These are phyloP conservation scores for Gorsachius goisagi DNA, from an alignment of 2,113 vertebrate species.

Conservation along the genomic window DNA sequence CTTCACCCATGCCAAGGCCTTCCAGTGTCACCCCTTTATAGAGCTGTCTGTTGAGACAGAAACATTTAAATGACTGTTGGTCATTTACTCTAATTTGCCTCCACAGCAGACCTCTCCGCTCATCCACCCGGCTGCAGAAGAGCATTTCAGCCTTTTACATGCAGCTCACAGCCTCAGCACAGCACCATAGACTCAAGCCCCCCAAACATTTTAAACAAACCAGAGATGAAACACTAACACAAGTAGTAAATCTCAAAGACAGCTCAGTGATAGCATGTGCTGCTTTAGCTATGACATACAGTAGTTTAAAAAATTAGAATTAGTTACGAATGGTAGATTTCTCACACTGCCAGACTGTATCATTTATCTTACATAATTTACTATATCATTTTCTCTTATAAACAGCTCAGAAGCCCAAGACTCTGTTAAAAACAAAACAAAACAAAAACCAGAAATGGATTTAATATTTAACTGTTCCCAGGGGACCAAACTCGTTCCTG, in stretches of 20 bases:
- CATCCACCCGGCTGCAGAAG: neutral
- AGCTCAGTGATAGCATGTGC: slow-evolving; percentile 66
- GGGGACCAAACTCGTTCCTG: neutral
- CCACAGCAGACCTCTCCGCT: neutral
- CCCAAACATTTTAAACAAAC: slow-evolving; percentile 52
- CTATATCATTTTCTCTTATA: slow-evolving; percentile 63
- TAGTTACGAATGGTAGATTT: slow-evolving; percentile 64
- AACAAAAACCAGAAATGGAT: slow-evolving; percentile 55
- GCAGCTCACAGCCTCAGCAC: slow-evolving; percentile 16
- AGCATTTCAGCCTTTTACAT: neutral
- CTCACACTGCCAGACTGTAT: slow-evolving; percentile 44
- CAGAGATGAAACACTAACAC: slow-evolving; percentile 55
- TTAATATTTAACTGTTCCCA: slow-evolving; percentile 22
- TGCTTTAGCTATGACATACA: slow-evolving; percentile 60
- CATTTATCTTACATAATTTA: slow-evolving; percentile 57
- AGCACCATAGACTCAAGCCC: neutral
- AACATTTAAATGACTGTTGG: neutral
- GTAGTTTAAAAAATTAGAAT: slow-evolving; percentile 69
- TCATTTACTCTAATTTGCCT: neutral
- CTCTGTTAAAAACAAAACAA: slow-evolving; percentile 15
- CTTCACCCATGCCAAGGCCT: neutral
- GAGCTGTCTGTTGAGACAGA: neutral
- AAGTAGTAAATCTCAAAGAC: slow-evolving; percentile 61
- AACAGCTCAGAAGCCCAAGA: slow-evolving; percentile 54
- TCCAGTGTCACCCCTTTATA: neutral